Conservation (phyloP, 1,140 invertebrate species). For the Caerostris extrusa region DNA sequence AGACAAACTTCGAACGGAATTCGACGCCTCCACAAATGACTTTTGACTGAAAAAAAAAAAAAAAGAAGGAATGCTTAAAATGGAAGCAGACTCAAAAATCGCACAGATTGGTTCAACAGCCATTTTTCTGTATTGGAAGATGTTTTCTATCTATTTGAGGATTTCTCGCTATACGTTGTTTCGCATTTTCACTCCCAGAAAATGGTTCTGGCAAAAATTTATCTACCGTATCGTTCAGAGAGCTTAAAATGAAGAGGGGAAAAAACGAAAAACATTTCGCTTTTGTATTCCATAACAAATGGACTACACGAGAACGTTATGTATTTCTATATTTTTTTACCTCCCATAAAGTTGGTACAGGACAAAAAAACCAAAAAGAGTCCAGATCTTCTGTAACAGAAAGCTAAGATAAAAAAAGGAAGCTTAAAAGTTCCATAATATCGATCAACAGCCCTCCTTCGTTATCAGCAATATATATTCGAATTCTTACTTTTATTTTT, state of each 20-base stretch:
- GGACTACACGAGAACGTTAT: constrained; percentile 24
- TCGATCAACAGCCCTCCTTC: constrained; percentile 64
- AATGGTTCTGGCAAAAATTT: constrained; percentile 33
- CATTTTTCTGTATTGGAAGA: constrained; percentile 28
- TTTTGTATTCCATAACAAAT: constrained; percentile 65
- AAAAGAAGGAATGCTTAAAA: neutral
- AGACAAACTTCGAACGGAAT: neutral
- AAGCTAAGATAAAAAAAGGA: constrained; percentile 54
- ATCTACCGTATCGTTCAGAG: constrained; percentile 45
- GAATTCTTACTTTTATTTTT: constrained; percentile 54
- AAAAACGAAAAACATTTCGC: constrained; percentile 52
- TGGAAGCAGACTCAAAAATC: constrained; percentile 15
- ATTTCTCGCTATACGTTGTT: constrained; percentile 16
- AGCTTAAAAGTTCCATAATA: constrained; percentile 75
- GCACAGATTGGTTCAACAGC: constrained; percentile 3
- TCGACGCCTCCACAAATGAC: neutral
- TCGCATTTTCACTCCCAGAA: constrained; percentile 19
- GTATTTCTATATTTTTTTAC: neutral
- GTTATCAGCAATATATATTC: constrained; percentile 76
- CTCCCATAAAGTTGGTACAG: neutral
- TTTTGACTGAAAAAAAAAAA: neutral
- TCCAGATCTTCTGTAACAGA: neutral
- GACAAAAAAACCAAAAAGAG: neutral
- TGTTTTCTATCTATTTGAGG: constrained; percentile 46
- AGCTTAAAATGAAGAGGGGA: constrained; percentile 16